Evolutionary conservation across 2,888 invertebrate genomes (phyloP).

Genomic region (Beris chalybata): DNA sequence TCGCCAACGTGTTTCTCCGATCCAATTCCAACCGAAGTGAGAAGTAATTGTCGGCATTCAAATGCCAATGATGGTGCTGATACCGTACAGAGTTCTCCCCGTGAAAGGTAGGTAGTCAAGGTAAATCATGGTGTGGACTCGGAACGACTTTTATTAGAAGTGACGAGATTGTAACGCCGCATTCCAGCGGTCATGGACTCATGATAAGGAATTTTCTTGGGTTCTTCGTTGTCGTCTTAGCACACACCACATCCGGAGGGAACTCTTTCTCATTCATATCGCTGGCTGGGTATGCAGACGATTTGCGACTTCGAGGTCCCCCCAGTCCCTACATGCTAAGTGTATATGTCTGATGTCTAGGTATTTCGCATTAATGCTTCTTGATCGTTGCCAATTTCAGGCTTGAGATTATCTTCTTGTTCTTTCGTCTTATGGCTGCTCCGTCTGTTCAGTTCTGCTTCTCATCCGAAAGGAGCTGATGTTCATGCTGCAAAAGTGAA

Average conservation of each 20-base stretch:
- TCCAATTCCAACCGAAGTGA: slow-evolving; percentile 18
- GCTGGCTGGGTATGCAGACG: no score
- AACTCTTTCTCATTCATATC: no score
- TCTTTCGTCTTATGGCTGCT: background rate
- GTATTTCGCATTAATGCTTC: no score
- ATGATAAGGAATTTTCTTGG: background rate
- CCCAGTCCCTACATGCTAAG: no score
- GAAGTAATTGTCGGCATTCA: slow-evolving; percentile 35
- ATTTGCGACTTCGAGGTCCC: no score
- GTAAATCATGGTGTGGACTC: no score
- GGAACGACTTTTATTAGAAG: no score
- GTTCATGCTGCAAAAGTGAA: background rate
- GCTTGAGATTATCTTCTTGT: slow-evolving; percentile 1
- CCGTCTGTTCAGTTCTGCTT: slow-evolving; percentile 9
- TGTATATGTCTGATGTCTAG: no score
- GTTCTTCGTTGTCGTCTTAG: background rate
- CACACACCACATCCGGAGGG: background rate
- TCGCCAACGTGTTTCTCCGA: no score
- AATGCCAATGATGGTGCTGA: slow-evolving; percentile 13
- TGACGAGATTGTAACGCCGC: no score
- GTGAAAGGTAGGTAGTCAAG: no score
- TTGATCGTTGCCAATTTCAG: slow-evolving; percentile 27
- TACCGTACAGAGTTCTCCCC: no score
- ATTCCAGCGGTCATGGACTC: slow-evolving; percentile 30
- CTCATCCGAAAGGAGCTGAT: slow-evolving; percentile 18